Evolutionary conservation across 2,797 vertebrate species (phyloP).

Genomic region (Micropoecilia bifurca): DNA sequence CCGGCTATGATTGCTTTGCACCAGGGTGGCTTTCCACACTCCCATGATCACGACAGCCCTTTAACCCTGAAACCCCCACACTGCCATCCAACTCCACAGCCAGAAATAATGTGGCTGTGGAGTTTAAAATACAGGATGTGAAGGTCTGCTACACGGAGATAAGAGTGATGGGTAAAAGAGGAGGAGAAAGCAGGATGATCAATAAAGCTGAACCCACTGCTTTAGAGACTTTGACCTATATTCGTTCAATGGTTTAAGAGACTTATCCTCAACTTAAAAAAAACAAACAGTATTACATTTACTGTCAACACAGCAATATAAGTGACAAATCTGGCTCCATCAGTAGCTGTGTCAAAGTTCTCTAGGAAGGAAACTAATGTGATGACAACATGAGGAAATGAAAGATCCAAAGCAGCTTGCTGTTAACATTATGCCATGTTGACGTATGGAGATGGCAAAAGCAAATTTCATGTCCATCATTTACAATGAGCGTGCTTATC

Average conservation of each 20-base stretch:
- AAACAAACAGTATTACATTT: constrained; percentile 48
- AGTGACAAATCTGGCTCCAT: constrained; percentile 55
- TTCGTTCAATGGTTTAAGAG: constrained; percentile 41
- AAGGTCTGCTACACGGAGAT: constrained; percentile 26
- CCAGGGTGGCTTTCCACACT: constrained; percentile 66
- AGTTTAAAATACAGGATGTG: constrained; percentile 22
- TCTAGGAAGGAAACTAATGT: constrained; percentile 31
- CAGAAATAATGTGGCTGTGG: constrained; percentile 25
- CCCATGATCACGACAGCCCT: constrained; percentile 56
- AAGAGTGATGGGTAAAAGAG: constrained; percentile 27
- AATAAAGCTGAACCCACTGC: constrained; percentile 48
- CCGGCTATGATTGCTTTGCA: constrained; percentile 70
- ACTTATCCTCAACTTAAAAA: constrained; percentile 47
- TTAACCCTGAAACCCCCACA: constrained; percentile 50
- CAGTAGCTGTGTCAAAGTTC: constrained; percentile 44
- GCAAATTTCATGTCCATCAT: constrained; percentile 33
- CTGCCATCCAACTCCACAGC: constrained; percentile 20
- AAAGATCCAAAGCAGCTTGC: constrained; percentile 19
- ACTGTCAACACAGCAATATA: constrained; percentile 52
- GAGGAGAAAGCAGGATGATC: constrained; percentile 45
- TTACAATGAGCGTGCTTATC: constrained; percentile 34
- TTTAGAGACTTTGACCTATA: constrained; percentile 45
- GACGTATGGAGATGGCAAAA: constrained; percentile 25
- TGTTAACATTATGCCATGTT: constrained; percentile 14
- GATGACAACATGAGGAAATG: constrained; percentile 18